A percentile compares a stretch with the other conserved stretches of the same genome.
Conservation (phyloP, 2,113 vertebrate genomes). For the Leucosticte australis region DNA sequence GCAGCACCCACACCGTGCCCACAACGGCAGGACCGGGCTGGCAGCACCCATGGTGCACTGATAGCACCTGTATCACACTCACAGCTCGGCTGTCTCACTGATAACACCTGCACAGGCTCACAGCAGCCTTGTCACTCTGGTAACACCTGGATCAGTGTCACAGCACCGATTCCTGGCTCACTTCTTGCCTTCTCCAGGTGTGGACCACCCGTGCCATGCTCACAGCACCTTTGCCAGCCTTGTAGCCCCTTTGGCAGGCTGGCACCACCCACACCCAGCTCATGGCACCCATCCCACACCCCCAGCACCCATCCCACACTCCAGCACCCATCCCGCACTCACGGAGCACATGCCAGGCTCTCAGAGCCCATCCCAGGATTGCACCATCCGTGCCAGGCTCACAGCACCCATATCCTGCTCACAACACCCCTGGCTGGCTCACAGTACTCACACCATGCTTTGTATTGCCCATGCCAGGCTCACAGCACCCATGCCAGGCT, state of each 20-base stretch:
- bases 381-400: neutral
- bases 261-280: neutral
- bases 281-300: neutral
- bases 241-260: neutral
- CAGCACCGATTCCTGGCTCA: neutral
- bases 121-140: neutral
- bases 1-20: neutral
- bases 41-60: neutral
- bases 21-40: neutral
- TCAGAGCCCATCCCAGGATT: neutral
- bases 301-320: neutral
- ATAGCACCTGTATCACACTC: neutral
- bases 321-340: neutral
- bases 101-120: neutral
- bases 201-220: neutral
- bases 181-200: too few species aligned
- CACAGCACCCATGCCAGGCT: fast-evolving
- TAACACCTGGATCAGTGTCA: too few species aligned
- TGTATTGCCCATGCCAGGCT: too few species aligned
- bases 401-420: neutral
- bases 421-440: neutral
- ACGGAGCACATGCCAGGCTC: neutral
- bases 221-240: neutral
- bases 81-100: neutral
- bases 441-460: too few species aligned